phyloP scores from a whole-genome alignment of 1,140 invertebrate species.

The Solenopsis invicta region DNA sequence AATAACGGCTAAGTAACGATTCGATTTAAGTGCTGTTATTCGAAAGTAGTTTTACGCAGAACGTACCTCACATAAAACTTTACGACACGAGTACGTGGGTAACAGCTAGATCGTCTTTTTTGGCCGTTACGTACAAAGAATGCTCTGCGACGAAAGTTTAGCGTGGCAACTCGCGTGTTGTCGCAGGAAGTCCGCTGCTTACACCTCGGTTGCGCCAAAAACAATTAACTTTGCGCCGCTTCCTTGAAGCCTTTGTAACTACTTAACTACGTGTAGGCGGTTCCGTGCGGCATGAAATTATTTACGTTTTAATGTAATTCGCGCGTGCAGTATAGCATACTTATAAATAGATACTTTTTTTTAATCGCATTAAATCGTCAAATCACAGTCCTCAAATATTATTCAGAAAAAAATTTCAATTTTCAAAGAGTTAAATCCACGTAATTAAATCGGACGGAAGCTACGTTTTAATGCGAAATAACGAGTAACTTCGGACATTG shows the following conservation, averaged over 20 bases:
- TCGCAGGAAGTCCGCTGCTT: slow-evolving; percentile 16
- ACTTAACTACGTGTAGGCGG: slow-evolving; percentile 40
- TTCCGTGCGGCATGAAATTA: slow-evolving; percentile 30
- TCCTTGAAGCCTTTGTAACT: slow-evolving; percentile 59
- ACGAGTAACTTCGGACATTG: neutral
- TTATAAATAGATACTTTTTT: neutral
- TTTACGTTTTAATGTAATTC: slow-evolving; percentile 42
- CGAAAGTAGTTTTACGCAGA: neutral
- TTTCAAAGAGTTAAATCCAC: neutral
- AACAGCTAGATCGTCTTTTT: slow-evolving; percentile 28
- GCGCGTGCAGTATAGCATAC: neutral
- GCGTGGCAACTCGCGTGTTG: slow-evolving; percentile 39
- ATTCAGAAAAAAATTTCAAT: neutral
- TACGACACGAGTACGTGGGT: neutral
- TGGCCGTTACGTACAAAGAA: slow-evolving; percentile 46
- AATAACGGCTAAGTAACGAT: neutral
- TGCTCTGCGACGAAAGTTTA: slow-evolving; percentile 43
- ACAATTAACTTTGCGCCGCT: slow-evolving; percentile 60
- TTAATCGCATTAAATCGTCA: slow-evolving; percentile 24
- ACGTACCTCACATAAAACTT: slow-evolving; percentile 29
- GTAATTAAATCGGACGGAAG: neutral
- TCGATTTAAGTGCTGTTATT: neutral
- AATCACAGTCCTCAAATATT: neutral
- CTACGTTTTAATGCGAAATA: neutral
- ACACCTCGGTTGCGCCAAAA: slow-evolving; percentile 47